Evolutionary conservation across 23 tunicate genomes (phyloP), one percentile per base, ranked within the genome.

Genomic region (Aplidium turbinatum): DNA sequence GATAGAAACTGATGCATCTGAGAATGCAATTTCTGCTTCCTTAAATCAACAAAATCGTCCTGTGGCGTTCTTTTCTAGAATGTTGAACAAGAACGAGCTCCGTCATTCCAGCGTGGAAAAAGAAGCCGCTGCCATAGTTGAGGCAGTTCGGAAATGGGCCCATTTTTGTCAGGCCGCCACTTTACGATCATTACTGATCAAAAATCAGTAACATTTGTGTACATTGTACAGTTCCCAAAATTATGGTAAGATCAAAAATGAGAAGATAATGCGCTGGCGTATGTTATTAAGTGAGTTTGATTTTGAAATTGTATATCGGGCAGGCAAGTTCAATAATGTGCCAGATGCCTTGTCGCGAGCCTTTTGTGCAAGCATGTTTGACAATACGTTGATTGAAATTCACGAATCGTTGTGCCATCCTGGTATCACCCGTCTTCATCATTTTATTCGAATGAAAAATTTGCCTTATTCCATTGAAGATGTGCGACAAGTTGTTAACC

Each of bases 121-220:
- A 35, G 79, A 76, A 76, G 82, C 76, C 4, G 28, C 73, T 9
- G 73, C 82, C 11, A 63, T 66, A 23, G 42, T 76, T 27, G 57
- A 76, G 28, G 57, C 57, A 3, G 38, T 63, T 24, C 38, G 57
- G 4, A 63, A 76, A 32, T 76, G 82, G 57, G 22, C 68, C 3
- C 19, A 76, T 39, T 46, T 76, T 26, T 74, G 3, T 6, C n/a
- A 22, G 30, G 72, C 3, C 71, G 57, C 24, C 57, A 65, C 20
- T 61, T 76, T 46, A 34, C 7, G 3, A 31, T 76, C 4, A 33
- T 76, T 4, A 66, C 82, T 6, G 82, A 78, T 50, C 83, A 66
- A 66, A 31, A 34, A 40, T 47, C 75, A 3, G 48, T 78, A 21
- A 2, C 75, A 19, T 78, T 27, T 39, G 67, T 78, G 63, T 66